A percentile compares a stretch with the other conserved stretches of the same genome.
Conservation (phyloP, 2,888 invertebrate genomes). For the Spilosoma lubricipeda region DNA sequence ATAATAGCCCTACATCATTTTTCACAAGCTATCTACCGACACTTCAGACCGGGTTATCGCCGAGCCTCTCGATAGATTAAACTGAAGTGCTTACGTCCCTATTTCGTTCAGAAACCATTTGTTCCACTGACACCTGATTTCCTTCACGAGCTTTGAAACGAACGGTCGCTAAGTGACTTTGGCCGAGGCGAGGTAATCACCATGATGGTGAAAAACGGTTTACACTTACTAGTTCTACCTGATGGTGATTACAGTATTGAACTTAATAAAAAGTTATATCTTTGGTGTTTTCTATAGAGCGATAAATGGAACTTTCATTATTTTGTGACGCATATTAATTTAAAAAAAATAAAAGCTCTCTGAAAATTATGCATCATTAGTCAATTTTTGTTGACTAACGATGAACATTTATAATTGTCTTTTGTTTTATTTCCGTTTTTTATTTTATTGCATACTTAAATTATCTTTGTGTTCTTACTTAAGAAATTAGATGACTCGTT, state of each 20-base stretch:
- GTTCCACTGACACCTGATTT: conserved; percentile 34
- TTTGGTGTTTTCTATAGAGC: background rate
- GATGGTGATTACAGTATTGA: background rate
- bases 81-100: conserved; percentile 27
- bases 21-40: conserved; percentile 8
- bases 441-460: no score
- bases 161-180: conserved; percentile 13
- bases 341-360: no score
- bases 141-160: conserved; percentile 9
- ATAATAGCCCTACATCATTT: background rate
- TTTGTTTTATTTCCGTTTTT: no score
- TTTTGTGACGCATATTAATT: no score
- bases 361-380: no score
- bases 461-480: no score
- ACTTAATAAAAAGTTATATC: background rate
- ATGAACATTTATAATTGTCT: no score
- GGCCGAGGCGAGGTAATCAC: conserved; percentile 11
- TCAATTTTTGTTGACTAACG: no score
- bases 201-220: background rate
- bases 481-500: no score
- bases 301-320: background rate
- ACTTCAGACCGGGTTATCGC: conserved; percentile 13
- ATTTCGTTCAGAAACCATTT: conserved; percentile 32
- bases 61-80: conserved; percentile 29
- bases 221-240: background rate